Evolutionary conservation across 64 coral and sea anemone species (phyloP).

Genomic region (Dendronephthya gigantea): DNA sequence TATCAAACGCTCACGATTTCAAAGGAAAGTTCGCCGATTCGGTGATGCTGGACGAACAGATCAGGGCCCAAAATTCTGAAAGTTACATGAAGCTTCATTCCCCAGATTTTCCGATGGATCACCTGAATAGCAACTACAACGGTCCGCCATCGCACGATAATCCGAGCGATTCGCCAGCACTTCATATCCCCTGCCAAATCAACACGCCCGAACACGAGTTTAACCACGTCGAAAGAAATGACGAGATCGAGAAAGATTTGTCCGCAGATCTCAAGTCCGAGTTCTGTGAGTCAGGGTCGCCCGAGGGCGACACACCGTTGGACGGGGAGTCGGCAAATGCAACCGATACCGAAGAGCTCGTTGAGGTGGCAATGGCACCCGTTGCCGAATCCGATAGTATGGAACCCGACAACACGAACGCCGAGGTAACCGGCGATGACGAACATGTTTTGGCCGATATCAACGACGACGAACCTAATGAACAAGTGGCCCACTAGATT

Average conservation of each 20-base stretch:
- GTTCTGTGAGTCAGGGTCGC: not conserved
- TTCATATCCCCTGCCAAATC: not conserved
- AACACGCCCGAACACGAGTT: constrained; percentile 1
- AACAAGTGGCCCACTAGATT: not conserved
- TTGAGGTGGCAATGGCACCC: not conserved
- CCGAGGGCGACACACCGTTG: not conserved
- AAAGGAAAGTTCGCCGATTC: not conserved
- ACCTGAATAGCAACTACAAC: not conserved
- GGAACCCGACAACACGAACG: not conserved
- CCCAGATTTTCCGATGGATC: not conserved
- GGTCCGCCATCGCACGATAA: not conserved
- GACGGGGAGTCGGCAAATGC: not conserved
- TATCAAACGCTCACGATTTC: not conserved
- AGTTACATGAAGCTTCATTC: not conserved
- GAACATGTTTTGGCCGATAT: not conserved
- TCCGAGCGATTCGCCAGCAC: not conserved
- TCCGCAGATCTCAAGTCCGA: not conserved
- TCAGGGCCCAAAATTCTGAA: not conserved
- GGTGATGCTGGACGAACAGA: not conserved
- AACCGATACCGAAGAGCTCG: not conserved
- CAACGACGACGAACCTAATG: not conserved
- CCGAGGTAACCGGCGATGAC: not conserved
- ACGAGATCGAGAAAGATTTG: not conserved
- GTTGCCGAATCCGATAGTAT: not conserved
- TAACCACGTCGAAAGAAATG: not conserved